Base-by-base conservation (phyloP, 2,113 vertebrate genomes). In the Tetraodon nigroviridis region DNA sequence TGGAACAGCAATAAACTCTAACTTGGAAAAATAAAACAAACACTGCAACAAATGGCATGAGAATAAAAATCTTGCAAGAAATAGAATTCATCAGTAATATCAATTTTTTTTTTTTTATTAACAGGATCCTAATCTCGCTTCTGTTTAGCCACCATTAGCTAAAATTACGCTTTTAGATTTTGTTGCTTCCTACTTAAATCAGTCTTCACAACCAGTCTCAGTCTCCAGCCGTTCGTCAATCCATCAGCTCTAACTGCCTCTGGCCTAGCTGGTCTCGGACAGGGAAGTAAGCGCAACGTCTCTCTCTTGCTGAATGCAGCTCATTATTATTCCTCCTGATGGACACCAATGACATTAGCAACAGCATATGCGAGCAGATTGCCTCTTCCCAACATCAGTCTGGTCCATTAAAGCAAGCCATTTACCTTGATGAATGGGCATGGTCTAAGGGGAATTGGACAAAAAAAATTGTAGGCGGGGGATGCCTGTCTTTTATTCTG, bases 361-460 rank as follows among this genome's bases (percentile, higher is more conserved):
- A 56, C 73, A 67, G 66, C 77, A 83, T 69, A 74, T 59, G 67
- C 69, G 40, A 48, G 75, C 81, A 80, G 81, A 88, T 86, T 86
- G 77, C 81, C 58, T 80, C 78, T 71, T 71, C 80, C 85, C 82
- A 84, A 80, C 76, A 76, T 87, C 70, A 86, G 79, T 77, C 37
- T 45, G 55, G 66, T 55, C 83, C 80, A 86, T 88, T 86, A 86
- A 76, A 69, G 73, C 51, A 40, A 80, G 73, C 83, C 74, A 84
- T 82, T 84, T 83, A 76, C 78, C 76, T 75, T 64, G 73, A 79
- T 84, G 83, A 89, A 86, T 76, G 80, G 76, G 67, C 61, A 63
- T 68, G 71, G 62, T 53, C 67, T 46, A 58, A 32, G 41, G 71
- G 51, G 78, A 73, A 84, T 79, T 78, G 76, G 24, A 27, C 24